Percentiles rank a stretch among this genome's conserved stretches.
These are phyloP conservation scores for Cardiocondyla obscurior DNA, from an alignment of 1,140 invertebrate genomes.

Conservation along the genomic window DNA sequence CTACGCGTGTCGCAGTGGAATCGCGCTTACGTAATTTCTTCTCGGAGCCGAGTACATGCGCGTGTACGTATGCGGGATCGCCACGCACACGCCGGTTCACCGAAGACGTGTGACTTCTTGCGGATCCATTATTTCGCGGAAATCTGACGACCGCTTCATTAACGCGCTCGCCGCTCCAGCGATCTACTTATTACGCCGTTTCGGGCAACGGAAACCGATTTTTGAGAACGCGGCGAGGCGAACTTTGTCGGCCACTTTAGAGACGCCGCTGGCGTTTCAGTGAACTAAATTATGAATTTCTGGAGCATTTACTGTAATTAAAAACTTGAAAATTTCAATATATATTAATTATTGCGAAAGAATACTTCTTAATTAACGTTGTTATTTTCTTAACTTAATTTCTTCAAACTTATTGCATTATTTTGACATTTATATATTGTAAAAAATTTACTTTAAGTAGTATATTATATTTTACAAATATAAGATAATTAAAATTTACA, in stretches of 20 bases:
- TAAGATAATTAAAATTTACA: too few relatives aligned
- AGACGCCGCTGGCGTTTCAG: neutral
- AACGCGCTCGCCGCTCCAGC: conserved; percentile 42
- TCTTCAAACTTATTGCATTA: neutral
- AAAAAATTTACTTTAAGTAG: neutral
- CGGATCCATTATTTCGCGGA: conserved; percentile 64
- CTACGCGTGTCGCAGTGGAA: conserved; percentile 23
- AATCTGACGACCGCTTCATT: conserved; percentile 63
- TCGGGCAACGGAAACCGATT: neutral
- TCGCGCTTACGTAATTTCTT: conserved; percentile 66
- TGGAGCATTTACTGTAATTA: neutral
- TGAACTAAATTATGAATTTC: too few relatives aligned
- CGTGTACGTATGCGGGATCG: neutral
- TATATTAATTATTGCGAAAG: neutral
- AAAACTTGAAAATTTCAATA: neutral
- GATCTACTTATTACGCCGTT: conserved; percentile 30
- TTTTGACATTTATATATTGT: neutral
- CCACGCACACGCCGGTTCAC: neutral
- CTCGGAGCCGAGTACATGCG: conserved; percentile 31
- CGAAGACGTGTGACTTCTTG: conserved; percentile 55
- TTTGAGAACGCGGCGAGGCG: too few relatives aligned
- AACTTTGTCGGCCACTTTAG: conserved; percentile 10
- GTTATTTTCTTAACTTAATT: neutral
- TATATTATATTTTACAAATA: too few relatives aligned
- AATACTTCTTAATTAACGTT: neutral